A percentile compares a stretch with the other conserved stretches of the same genome.
phyloP scores from a whole-genome alignment of 2,888 invertebrate species.

The Nymphalis c-album region DNA sequence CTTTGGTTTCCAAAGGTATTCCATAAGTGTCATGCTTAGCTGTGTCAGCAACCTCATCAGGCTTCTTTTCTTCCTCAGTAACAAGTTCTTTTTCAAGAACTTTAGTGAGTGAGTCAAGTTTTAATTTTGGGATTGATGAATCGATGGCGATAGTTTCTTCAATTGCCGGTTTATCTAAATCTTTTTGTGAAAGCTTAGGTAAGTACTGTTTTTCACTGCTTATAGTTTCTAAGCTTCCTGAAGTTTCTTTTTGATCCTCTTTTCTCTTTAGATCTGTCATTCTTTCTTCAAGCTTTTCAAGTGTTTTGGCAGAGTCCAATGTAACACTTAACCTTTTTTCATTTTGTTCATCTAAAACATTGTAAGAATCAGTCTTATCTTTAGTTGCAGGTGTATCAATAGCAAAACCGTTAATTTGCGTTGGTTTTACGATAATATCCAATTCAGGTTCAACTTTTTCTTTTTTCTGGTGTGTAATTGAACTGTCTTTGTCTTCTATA shows the following conservation, averaged over 20 bases:
- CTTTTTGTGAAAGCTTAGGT: constrained; percentile 12
- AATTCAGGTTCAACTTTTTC: constrained; percentile 36
- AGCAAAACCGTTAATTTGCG: constrained; percentile 29
- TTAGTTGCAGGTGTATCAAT: constrained; percentile 21
- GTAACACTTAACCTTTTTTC: constrained; percentile 55
- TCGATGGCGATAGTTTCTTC: constrained; percentile 49
- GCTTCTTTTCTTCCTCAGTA: constrained; percentile 45
- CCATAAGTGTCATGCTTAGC: not conserved
- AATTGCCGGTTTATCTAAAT: not conserved
- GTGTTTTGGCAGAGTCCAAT: constrained; percentile 68
- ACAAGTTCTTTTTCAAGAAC: constrained; percentile 57
- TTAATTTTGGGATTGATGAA: constrained; percentile 48
- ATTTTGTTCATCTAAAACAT: too few species aligned
- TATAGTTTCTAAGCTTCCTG: not conserved
- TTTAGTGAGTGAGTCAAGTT: constrained; percentile 52
- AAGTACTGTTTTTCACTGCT: constrained; percentile 10
- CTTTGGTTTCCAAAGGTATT: not conserved
- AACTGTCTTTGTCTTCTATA: constrained; percentile 36
- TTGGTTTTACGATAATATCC: not conserved
- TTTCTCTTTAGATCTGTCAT: constrained; percentile 64
- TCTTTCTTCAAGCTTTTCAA: constrained; percentile 75
- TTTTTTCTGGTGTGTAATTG: constrained; percentile 3
- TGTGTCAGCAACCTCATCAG: constrained; percentile 7
- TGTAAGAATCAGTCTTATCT: constrained; percentile 9
- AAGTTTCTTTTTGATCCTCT: constrained; percentile 43